These are phyloP conservation scores for Nephrocerus scutellatus DNA, from an alignment of 2,888 invertebrate genomes.

Conservation along the genomic window DNA sequence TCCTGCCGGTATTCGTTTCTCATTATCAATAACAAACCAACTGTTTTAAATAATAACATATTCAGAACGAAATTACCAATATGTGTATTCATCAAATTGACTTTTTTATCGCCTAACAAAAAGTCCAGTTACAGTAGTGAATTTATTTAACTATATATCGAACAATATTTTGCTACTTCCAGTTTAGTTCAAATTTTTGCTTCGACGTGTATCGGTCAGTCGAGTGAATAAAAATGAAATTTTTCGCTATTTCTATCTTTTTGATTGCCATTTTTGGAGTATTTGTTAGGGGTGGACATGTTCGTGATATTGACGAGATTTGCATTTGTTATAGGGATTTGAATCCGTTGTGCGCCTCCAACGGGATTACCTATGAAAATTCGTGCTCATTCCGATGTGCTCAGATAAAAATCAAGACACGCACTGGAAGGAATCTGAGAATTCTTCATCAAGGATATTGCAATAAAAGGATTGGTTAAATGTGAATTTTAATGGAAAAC, in stretches of 20 bases:
- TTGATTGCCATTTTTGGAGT: slow-evolving; percentile 13
- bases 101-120: too few relatives aligned
- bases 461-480: slow-evolving; percentile 8
- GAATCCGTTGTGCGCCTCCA: slow-evolving; percentile 17
- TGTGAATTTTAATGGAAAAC: neutral
- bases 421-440: slow-evolving; percentile 21
- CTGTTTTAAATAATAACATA: neutral
- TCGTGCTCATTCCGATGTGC: slow-evolving; percentile 13
- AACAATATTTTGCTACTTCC: too few relatives aligned
- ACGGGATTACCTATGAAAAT: slow-evolving; percentile 16
- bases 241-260: slow-evolving; percentile 14
- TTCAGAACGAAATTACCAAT: neutral
- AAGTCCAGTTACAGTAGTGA: too few relatives aligned
- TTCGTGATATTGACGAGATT: too few relatives aligned
- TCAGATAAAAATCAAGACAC: too few relatives aligned
- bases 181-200: too few relatives aligned
- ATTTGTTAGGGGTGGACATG: too few relatives aligned
- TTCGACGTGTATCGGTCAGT: too few relatives aligned
- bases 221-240: slow-evolving; percentile 14
- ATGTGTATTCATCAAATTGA: too few relatives aligned
- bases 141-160: too few relatives aligned
- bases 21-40: too few relatives aligned
- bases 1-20: too few relatives aligned
- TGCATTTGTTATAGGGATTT: slow-evolving; percentile 13
- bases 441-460: slow-evolving; percentile 23